These are phyloP conservation scores for Xenops minutus DNA, from an alignment of 2,797 vertebrate species.

Conservation along the genomic window DNA sequence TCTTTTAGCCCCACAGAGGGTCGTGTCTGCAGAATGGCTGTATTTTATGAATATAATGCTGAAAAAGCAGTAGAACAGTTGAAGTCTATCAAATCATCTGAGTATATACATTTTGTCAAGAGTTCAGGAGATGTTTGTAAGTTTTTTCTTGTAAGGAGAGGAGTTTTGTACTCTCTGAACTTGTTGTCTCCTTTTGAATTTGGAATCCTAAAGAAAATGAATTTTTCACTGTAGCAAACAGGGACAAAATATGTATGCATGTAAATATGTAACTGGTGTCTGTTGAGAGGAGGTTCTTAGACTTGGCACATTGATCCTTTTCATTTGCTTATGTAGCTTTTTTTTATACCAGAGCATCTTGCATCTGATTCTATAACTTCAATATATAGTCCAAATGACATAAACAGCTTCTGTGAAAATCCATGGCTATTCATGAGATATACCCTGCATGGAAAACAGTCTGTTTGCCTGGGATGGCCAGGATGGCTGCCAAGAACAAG, in stretches of 20 bases:
- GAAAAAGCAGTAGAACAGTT: neutral
- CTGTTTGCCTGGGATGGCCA: neutral
- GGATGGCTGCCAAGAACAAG: neutral
- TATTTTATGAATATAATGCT: neutral
- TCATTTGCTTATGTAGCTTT: neutral
- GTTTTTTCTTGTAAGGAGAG: neutral
- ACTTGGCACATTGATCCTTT: neutral
- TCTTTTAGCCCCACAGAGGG: neutral
- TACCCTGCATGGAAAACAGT: neutral
- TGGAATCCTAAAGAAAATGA: neutral
- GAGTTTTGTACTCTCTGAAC: neutral
- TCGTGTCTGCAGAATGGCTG: neutral
- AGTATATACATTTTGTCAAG: neutral
- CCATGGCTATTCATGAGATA: neutral
- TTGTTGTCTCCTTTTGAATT: neutral
- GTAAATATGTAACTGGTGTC: neutral
- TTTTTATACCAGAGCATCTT: neutral
- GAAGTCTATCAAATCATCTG: neutral
- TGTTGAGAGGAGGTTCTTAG: neutral
- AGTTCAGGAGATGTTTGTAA: neutral
- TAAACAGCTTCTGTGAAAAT: constrained; percentile 10
- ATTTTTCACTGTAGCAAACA: neutral
- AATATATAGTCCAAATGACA: neutral
- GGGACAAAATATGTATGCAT: neutral
- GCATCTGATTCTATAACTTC: neutral